Conservation (phyloP, 2,888 invertebrate genomes). For the Mechanitis mazaeus region DNA sequence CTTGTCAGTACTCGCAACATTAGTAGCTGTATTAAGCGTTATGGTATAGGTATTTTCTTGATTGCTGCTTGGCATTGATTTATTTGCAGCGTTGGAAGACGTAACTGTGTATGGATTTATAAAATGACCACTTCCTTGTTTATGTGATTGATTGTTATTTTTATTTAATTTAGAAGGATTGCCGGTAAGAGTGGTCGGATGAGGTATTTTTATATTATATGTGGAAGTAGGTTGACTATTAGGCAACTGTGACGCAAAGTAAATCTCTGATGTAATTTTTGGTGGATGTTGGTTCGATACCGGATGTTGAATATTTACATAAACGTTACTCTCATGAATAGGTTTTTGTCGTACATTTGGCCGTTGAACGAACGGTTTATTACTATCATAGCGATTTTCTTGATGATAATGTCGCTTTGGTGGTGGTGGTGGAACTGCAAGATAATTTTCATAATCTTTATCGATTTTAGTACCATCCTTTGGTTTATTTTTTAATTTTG, state of each 20-base stretch:
- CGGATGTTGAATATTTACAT: slow-evolving; percentile 66
- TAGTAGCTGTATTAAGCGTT: slow-evolving; percentile 61
- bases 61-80: slow-evolving; percentile 43
- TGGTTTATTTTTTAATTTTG: slow-evolving; percentile 41
- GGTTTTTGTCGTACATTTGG: slow-evolving; percentile 65
- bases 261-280: slow-evolving; percentile 71
- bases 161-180: slow-evolving; percentile 28
- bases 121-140: slow-evolving; percentile 8
- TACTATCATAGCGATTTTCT: slow-evolving; percentile 52
- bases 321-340: slow-evolving; percentile 68
- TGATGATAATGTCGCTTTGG: slow-evolving; percentile 54
- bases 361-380: slow-evolving; percentile 55
- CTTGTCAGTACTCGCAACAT: slow-evolving; percentile 51
- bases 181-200: slow-evolving; percentile 37
- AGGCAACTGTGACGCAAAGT: slow-evolving; percentile 66
- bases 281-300: slow-evolving; percentile 56
- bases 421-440: slow-evolving; percentile 68
- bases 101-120: slow-evolving; percentile 40
- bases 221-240: slow-evolving; percentile 57
- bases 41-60: slow-evolving; percentile 57
- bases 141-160: slow-evolving; percentile 18
- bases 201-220: slow-evolving; percentile 63
- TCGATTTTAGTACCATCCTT: slow-evolving; percentile 62
- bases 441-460: slow-evolving; percentile 69
- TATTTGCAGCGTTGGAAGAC: slow-evolving; percentile 45